These are phyloP conservation scores for Ginglymostoma cirratum DNA, from an alignment of 2,113 vertebrate genomes.

Conservation along the genomic window DNA sequence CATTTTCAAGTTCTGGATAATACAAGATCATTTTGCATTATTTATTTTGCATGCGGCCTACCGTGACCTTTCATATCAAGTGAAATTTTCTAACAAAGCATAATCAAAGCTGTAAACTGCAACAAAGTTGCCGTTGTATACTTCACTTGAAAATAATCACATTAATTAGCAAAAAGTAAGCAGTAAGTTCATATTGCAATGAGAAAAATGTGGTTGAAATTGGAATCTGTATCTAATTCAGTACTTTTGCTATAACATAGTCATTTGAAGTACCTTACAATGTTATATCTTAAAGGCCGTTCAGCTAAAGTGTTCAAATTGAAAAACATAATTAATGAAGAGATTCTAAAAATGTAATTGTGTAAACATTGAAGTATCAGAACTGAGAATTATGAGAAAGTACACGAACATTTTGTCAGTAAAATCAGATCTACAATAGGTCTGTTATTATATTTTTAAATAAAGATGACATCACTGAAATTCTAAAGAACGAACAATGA, in stretches of 20 bases:
- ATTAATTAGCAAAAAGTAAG: background rate
- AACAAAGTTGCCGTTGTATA: background rate
- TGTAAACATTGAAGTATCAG: background rate
- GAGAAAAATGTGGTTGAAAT: background rate
- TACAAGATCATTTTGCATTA: background rate
- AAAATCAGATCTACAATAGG: background rate
- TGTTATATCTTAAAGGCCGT: background rate
- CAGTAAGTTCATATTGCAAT: background rate
- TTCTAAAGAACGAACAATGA: background rate
- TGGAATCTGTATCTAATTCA: background rate
- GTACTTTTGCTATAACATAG: background rate
- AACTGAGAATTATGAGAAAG: background rate
- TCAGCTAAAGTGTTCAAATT: background rate
- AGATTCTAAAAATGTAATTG: background rate
- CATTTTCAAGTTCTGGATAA: background rate
- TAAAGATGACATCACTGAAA: background rate
- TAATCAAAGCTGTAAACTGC: background rate
- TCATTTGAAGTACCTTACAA: background rate
- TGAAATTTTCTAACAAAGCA: background rate
- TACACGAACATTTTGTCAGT: background rate
- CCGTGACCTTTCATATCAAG: background rate
- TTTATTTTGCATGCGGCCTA: background rate
- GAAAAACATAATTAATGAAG: background rate
- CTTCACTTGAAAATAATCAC: background rate
- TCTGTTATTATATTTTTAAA: conserved; percentile 2